phyloP scores from a whole-genome alignment of 1,140 invertebrate species.

The Bicyclus anynana region DNA sequence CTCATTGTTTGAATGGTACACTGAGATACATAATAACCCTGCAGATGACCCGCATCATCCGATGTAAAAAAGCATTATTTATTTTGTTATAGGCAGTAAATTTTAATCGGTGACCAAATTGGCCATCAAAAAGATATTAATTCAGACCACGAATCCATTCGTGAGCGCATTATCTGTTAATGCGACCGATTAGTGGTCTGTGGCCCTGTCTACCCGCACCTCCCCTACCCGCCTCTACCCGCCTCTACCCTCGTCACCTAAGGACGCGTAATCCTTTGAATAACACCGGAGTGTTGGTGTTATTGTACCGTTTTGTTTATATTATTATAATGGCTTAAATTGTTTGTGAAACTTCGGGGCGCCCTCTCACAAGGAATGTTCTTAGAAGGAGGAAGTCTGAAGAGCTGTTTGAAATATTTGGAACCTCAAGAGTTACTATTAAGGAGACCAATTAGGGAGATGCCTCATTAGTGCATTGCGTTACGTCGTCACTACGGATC shows the following conservation, averaged over 20 bases:
- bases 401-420: too few species aligned
- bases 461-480: too few species aligned
- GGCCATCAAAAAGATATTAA: slow-evolving; percentile 10
- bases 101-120: slow-evolving; percentile 12
- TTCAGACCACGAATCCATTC: slow-evolving; percentile 16
- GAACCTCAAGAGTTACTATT: too few species aligned
- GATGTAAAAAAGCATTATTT: too few species aligned
- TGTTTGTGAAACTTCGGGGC: too few species aligned
- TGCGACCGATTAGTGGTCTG: slow-evolving; percentile 22
- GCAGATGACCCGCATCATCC: too few species aligned
- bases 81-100: background rate
- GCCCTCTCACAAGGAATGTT: too few species aligned
- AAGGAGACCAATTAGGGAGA: too few species aligned
- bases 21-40: too few species aligned
- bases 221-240: background rate
- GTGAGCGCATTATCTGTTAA: slow-evolving; percentile 18
- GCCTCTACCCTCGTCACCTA: slow-evolving; percentile 16
- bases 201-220: slow-evolving; percentile 10
- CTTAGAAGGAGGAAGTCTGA: too few species aligned
- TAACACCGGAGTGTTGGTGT: background rate
- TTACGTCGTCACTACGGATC: too few species aligned
- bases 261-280: slow-evolving; percentile 1
- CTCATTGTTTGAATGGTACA: too few species aligned
- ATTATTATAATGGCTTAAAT: background rate
- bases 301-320: background rate